Evolutionary conservation across 2,113 vertebrate species (phyloP).

Genomic region (Pholis gunnellus): DNA sequence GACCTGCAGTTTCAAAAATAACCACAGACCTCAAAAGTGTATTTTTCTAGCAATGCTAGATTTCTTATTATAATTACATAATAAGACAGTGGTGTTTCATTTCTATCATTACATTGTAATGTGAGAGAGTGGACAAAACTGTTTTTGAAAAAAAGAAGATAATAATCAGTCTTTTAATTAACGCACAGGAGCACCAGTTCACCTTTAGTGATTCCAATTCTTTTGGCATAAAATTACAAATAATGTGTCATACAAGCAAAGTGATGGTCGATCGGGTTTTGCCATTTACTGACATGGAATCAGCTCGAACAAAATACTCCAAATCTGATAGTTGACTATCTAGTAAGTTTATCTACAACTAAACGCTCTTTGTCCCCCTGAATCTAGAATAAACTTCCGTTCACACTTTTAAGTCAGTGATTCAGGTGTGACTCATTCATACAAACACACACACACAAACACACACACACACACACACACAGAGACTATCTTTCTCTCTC

Average conservation of each 20-base stretch:
- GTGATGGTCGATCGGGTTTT: conserved; percentile 17
- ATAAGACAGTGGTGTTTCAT: not conserved
- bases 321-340: conserved; percentile 6
- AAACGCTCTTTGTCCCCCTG: not conserved
- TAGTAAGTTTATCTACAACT: conserved; percentile 27
- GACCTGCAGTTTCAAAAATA: too few relatives aligned
- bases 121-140: not conserved
- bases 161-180: not conserved
- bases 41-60: conserved; percentile 1
- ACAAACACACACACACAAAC: conserved; percentile 40
- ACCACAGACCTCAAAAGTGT: not conserved
- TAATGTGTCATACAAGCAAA: not conserved
- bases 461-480: conserved; percentile 35
- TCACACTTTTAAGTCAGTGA: conserved; percentile 21
- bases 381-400: conserved; percentile 68
- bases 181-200: not conserved
- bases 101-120: not conserved
- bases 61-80: not conserved
- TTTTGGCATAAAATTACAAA: not conserved
- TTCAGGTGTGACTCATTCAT: conserved; percentile 31
- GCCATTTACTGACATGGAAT: not conserved
- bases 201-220: not conserved
- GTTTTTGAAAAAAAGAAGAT: not conserved
- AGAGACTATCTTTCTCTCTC: conserved; percentile 35
- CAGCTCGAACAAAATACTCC: not conserved